phyloP scores from a whole-genome alignment of 1,140 invertebrate genomes.

The Metaphire vulgaris region DNA sequence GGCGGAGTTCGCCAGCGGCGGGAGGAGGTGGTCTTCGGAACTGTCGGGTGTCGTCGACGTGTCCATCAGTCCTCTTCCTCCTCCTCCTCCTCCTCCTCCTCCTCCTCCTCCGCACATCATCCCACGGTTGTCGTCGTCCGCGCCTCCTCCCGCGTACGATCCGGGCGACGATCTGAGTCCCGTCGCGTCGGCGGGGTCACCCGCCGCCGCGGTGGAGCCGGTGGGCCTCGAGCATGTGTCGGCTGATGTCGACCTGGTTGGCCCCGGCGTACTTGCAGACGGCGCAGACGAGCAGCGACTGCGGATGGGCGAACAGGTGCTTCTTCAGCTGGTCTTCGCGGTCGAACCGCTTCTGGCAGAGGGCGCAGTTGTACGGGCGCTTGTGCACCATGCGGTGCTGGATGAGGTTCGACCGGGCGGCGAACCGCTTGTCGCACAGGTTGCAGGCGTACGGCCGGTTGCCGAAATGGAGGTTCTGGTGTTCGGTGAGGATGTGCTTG shows the following conservation, averaged over 20 bases:
- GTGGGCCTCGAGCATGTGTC: conserved; percentile 39
- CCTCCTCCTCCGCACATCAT: too few relatives aligned
- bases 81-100: neutral
- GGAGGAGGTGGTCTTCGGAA: conserved; percentile 27
- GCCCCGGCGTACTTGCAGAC: conserved; percentile 37
- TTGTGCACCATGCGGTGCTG: conserved; percentile 41
- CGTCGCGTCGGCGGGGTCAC: neutral
- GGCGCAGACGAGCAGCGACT: conserved; percentile 37
- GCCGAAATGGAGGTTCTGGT: conserved; percentile 45
- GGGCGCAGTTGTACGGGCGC: conserved; percentile 29
- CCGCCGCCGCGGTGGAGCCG: conserved; percentile 6
- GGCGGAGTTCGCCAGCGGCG: conserved; percentile 32
- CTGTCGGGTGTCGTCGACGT: conserved; percentile 16
- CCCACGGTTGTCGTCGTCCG: neutral
- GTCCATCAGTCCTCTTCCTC: neutral
- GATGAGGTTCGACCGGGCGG: conserved; percentile 37
- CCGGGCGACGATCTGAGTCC: conserved; percentile 16
- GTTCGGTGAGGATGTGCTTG: conserved; percentile 42
- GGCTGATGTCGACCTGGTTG: conserved; percentile 36
- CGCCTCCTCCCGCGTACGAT: neutral
- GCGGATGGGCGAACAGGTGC: conserved; percentile 39
- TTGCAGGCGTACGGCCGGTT: conserved; percentile 44
- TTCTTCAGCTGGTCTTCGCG: conserved; percentile 40
- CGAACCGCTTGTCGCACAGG: conserved; percentile 44
- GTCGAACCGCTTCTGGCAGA: conserved; percentile 42